Conservation (phyloP, 2,888 invertebrate genomes). For the Cantharis rufa region DNA sequence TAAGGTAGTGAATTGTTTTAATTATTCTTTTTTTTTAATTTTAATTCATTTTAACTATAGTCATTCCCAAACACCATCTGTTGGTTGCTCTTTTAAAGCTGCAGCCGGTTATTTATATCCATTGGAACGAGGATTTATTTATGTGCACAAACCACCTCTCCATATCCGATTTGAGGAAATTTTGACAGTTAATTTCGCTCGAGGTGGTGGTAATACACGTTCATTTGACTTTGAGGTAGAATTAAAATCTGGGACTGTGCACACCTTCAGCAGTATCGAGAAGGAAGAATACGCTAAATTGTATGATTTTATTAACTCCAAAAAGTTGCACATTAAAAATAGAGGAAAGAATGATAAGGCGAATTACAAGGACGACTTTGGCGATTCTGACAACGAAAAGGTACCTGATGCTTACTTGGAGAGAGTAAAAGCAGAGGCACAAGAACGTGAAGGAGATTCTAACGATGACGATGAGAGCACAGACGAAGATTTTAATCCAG, state of each 20-base stretch:
- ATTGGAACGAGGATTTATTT: constrained; percentile 96
- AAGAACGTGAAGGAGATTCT: constrained; percentile 71
- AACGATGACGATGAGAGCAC: constrained; percentile 74
- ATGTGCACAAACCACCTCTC: constrained; percentile 97
- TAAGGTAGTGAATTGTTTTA: constrained; percentile 69
- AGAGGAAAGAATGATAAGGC: constrained; percentile 86
- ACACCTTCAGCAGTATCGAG: constrained; percentile 97
- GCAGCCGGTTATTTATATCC: constrained; percentile 97
- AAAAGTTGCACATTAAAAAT: constrained; percentile 96
- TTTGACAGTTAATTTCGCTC: constrained; percentile 89
- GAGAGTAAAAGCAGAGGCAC: constrained; percentile 93
- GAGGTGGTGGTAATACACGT: constrained; percentile 86
- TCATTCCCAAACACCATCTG: constrained; percentile 84
- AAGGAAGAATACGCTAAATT: constrained; percentile 97
- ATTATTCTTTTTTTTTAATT: neutral
- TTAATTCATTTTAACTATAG: constrained; percentile 56
- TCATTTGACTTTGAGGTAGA: constrained; percentile 93
- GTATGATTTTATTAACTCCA: constrained; percentile 91
- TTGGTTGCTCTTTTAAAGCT: constrained; percentile 96
- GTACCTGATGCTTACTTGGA: constrained; percentile 96
- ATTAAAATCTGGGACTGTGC: constrained; percentile 81
- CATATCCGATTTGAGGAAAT: constrained; percentile 98
- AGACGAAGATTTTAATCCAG: constrained; percentile 89
- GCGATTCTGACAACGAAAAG: constrained; percentile 89
- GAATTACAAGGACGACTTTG: constrained; percentile 84